Evolutionary conservation across 2,113 vertebrate genomes (phyloP), one percentile per base, ranked within the genome.

Genomic region (Heterotilapia buettikoferi): DNA sequence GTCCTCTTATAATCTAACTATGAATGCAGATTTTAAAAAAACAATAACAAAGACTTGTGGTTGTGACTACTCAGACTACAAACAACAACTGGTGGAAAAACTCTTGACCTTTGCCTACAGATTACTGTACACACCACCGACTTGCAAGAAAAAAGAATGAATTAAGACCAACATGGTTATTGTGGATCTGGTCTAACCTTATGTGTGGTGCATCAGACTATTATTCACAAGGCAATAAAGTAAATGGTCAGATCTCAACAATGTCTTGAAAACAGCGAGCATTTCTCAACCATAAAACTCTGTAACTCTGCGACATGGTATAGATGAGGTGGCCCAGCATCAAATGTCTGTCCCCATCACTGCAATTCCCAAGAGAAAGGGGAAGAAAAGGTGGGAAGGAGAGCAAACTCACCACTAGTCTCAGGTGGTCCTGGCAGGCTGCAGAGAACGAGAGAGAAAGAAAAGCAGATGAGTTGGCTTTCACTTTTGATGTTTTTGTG

Each of bases 391-490:
- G 29, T 40, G 5, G 9, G 19, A 61, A 59, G 43, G 33, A 82
- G 16, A 59, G 29, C 18, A 43, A 68, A 93, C 93, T 93, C 89
- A 95, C 93, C 92, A 85, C 87, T 54, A n/a, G 91, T 90, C 86
- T 90, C 71, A 53, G 90, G 40, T 85, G 83, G 83, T 94, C 66
- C 66, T 85, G 82, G 33, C 80, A 56, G 79, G 66, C 93, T 93
- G 90, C 87, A 79, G 80, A 88, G 4, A 91, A 71, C 18, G 45
- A 7, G 47, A 86, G n/a, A 78, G 31, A 3, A 52, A 83, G 24
- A 12, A 50, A 2, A 19, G 45, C 5, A 80, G 38, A 84, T 40
- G 33, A 63, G 24, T 63, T 12, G 3, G 6, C 21, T 29, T 88
- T 88, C 4, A 80, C 38, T 33, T 53, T 6, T 29, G 8, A 73